phyloP scores from a whole-genome alignment of 2,797 vertebrate genomes.

The Nyctibius grandis region DNA sequence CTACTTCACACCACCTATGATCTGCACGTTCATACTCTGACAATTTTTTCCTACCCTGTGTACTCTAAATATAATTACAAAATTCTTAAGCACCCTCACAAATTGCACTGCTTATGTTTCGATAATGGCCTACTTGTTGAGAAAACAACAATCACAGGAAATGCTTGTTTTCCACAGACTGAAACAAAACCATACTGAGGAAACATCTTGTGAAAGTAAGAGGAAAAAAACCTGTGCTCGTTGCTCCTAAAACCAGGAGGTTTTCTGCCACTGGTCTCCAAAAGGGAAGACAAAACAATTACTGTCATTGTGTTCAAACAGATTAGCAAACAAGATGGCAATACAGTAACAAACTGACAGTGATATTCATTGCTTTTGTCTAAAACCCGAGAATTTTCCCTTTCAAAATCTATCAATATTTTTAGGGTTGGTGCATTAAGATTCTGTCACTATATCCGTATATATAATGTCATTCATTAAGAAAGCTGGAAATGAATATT shows the following conservation, averaged over 20 bases:
- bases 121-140: neutral
- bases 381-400: neutral
- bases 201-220: conserved; percentile 29
- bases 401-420: neutral
- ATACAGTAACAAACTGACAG: neutral
- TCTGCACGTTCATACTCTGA: neutral
- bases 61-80: neutral
- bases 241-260: neutral
- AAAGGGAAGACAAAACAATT: neutral
- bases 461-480: neutral
- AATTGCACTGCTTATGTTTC: neutral
- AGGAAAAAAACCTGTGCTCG: neutral
- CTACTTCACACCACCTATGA: neutral
- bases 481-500: neutral
- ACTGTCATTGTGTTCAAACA: neutral
- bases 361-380: neutral
- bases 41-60: rapidly evolving
- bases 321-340: neutral
- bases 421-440: neutral
- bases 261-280: neutral
- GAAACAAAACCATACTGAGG: neutral
- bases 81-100: neutral
- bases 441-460: neutral
- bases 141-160: conserved; percentile 15
- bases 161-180: neutral